phyloP scores from a whole-genome alignment of 2,888 invertebrate species.

The Apodemia mormo region DNA sequence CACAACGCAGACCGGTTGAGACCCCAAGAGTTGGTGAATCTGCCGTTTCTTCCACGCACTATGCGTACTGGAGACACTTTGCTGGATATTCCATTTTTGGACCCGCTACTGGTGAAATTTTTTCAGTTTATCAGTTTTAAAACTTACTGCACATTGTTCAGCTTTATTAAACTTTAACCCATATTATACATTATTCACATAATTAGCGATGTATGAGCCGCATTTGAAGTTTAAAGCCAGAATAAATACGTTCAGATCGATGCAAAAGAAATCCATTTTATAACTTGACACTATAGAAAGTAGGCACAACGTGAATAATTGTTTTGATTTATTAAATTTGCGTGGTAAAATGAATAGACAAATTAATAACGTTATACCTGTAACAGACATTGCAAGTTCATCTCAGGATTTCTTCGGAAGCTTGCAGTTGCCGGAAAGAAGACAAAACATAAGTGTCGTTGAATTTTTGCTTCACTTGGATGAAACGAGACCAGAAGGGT shows the following conservation, averaged over 20 bases:
- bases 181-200: not conserved
- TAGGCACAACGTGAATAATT: not conserved
- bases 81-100: not conserved
- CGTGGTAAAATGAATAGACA: too few relatives aligned
- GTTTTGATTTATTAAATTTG: too few relatives aligned
- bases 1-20: not conserved
- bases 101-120: not conserved
- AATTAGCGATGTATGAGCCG: not conserved
- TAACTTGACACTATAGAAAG: not conserved
- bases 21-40: not conserved
- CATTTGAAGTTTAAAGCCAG: not conserved
- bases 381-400: too few relatives aligned
- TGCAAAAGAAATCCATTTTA: not conserved
- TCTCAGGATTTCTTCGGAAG: too few relatives aligned
- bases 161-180: not conserved
- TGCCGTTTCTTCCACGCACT: not conserved
- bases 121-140: constrained; percentile 2
- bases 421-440: too few relatives aligned
- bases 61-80: not conserved
- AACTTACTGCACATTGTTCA: too few relatives aligned
- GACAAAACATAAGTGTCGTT: too few relatives aligned
- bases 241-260: not conserved
- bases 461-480: not conserved
- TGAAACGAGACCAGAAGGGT: not conserved
- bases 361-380: too few relatives aligned